Evolutionary conservation across 2,888 invertebrate genomes (phyloP).

Genomic region (Reticulitermes lucifugus): DNA sequence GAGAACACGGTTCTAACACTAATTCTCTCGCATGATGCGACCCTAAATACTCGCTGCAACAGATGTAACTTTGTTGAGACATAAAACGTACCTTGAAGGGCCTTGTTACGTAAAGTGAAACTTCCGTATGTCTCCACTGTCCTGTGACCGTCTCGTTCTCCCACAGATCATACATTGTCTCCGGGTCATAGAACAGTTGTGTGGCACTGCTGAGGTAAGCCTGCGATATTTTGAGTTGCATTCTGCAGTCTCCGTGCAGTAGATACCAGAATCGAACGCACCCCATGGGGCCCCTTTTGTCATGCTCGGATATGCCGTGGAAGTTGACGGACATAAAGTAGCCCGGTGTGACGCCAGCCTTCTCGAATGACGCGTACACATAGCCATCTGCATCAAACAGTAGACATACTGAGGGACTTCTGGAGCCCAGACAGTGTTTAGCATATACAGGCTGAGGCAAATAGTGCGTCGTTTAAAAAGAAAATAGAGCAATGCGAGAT

Average conservation of each 20-base stretch:
- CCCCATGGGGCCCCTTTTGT: constrained; percentile 53
- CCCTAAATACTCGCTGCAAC: too few species aligned
- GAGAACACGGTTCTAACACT: too few species aligned
- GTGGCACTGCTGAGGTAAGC: constrained; percentile 55
- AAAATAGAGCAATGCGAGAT: too few species aligned
- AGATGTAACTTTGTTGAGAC: too few species aligned
- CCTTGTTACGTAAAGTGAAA: constrained; percentile 55
- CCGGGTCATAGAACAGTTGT: constrained; percentile 54
- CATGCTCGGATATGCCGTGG: constrained; percentile 51
- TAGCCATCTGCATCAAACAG: constrained; percentile 55
- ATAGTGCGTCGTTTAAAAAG: too few species aligned
- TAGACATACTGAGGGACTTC: neutral
- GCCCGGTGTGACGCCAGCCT: constrained; percentile 53
- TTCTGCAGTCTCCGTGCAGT: constrained; percentile 41
- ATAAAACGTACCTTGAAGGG: constrained; percentile 56
- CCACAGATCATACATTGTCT: constrained; percentile 56
- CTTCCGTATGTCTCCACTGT: constrained; percentile 54
- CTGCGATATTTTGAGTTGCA: constrained; percentile 53
- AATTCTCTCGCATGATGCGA: too few species aligned
- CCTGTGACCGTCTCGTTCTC: constrained; percentile 52
- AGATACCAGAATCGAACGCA: constrained; percentile 56
- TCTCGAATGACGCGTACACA: constrained; percentile 54
- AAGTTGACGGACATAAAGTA: constrained; percentile 56
- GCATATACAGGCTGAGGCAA: too few species aligned
- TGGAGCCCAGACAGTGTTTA: neutral